Evolutionary conservation across 1,140 invertebrate genomes (phyloP).

Genomic region (Nymphalis io): DNA sequence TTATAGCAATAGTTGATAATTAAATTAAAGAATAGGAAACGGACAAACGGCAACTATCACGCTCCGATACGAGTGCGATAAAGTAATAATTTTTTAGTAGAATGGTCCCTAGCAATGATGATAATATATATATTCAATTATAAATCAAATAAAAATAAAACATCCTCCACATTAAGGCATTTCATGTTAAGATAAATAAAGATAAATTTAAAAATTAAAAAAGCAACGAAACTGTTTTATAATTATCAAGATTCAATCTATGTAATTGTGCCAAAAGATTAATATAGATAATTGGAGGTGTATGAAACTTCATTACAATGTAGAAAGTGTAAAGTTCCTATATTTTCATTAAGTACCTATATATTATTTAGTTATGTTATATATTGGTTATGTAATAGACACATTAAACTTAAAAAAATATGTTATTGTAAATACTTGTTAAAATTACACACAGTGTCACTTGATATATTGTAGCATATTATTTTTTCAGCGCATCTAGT

Average conservation of each 20-base stretch:
- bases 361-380: constrained; percentile 6
- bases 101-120: too few relatives aligned
- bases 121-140: too few relatives aligned
- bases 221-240: background rate
- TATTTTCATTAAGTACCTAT: constrained; percentile 28
- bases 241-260: constrained; percentile 4
- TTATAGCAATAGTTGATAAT: too few relatives aligned
- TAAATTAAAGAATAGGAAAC: too few relatives aligned
- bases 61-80: too few relatives aligned
- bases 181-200: too few relatives aligned
- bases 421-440: constrained; percentile 14
- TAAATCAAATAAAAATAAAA: too few relatives aligned
- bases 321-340: constrained; percentile 55
- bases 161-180: too few relatives aligned
- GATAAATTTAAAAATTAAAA: too few relatives aligned
- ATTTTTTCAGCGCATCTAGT: constrained; percentile 25
- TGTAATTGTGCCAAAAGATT: constrained; percentile 27
- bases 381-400: constrained; percentile 6
- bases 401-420: background rate
- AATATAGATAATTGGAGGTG: background rate
- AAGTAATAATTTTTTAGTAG: too few relatives aligned
- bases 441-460: background rate
- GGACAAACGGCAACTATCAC: too few relatives aligned
- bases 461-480: constrained; percentile 2
- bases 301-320: constrained; percentile 21